Base-by-base conservation (phyloP, 2,888 invertebrate species). In the Phengaris arion region DNA sequence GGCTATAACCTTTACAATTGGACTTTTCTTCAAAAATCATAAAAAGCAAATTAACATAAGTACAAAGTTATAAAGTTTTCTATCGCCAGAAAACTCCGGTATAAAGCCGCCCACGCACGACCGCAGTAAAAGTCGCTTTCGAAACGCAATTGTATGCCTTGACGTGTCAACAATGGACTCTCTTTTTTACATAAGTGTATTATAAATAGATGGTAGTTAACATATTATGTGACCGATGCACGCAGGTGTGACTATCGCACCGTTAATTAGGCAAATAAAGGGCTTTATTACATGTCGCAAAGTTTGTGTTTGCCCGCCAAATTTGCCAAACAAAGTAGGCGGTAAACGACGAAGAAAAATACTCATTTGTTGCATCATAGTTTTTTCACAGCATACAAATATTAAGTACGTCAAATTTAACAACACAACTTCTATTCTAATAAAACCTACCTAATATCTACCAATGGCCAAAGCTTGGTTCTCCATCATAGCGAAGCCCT, bases 61-160 rank as follows among this genome's bases (percentile, higher is more conserved):
- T 68, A 75, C 54, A 69, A 70, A 75, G 88, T 89, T 86, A 89
- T 84, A 83, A 84, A 85, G 87, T 86, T 83, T 82, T 84, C 85
- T 82, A 83, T 85, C 81, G 81, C 81, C 78, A 77, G 77, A 85
- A 88, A 85, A 84, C 85, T 78, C 79, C 82, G 79, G 48, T 86
- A 90, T 88, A 89, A 84, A 83, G 84, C 81, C 89, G 82, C 92
- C 92, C 86, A 92, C 92, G 86, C 89, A 84, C 78, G 77, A 75
- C 68, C 77, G 74, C 79, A 85, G 87, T 88, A 88, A 89, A 86
- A 90, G 89, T 87, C 79, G 86, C 90, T 91, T 91, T 91, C 90
- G 87, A 89, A 91, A 87, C 81, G 85, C 85, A 88, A 87, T 86
- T 85, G 86, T 86, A 81, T 82, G 80, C 79, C 81, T 83, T 84